phyloP scores from a whole-genome alignment of 2,888 invertebrate species.

The Melinaea menophilus region DNA sequence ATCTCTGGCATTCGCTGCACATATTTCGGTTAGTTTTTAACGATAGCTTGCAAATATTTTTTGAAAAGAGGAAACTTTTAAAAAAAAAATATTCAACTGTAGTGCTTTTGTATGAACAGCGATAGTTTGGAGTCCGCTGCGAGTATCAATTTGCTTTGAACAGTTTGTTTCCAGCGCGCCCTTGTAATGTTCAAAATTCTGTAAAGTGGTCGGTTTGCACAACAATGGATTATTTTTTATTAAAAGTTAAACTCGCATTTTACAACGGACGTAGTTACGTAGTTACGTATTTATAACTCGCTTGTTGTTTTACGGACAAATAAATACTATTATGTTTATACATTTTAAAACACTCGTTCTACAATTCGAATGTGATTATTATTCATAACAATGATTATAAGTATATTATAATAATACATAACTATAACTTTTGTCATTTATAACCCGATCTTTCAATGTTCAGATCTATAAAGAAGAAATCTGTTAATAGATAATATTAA shows the following conservation, averaged over 20 bases:
- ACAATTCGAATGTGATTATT: neutral
- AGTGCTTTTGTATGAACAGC: constrained; percentile 15
- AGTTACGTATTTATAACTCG: neutral
- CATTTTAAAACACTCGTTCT: neutral
- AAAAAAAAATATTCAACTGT: constrained; percentile 16
- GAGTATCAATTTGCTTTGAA: constrained; percentile 16
- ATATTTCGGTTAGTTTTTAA: constrained; percentile 16
- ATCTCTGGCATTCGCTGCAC: constrained; percentile 13
- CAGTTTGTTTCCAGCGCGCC: constrained; percentile 8
- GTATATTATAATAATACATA: too few relatives aligned
- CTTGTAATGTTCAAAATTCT: constrained; percentile 2
- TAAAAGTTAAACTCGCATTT: constrained; percentile 5
- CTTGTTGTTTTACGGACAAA: neutral
- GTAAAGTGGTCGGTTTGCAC: neutral
- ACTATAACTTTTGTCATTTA: too few relatives aligned
- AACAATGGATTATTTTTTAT: constrained; percentile 3
- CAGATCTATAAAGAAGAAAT: too few relatives aligned
- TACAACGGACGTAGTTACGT: neutral
- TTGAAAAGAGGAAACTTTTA: constrained; percentile 17
- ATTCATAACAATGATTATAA: too few relatives aligned
- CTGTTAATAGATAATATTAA: too few relatives aligned
- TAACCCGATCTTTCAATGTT: too few relatives aligned
- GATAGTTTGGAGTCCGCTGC: constrained; percentile 14
- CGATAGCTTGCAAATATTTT: constrained; percentile 16
- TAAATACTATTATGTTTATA: neutral